Conservation (phyloP, 1,140 invertebrate species). For the Rhagoletis pomonella region DNA sequence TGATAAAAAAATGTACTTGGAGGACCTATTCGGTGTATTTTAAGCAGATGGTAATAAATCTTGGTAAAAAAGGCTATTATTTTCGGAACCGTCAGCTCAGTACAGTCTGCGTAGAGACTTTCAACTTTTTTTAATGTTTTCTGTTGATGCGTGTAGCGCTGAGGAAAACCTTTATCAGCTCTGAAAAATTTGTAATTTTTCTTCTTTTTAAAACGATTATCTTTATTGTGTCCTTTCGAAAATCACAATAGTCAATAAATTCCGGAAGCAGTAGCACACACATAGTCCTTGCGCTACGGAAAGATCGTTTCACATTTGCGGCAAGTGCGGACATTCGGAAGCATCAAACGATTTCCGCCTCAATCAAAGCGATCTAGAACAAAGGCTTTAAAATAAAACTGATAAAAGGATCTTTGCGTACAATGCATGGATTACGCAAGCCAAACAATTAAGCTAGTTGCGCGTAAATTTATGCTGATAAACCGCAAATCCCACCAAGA, state of each 20-base stretch:
- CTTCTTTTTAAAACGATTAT: too few relatives aligned
- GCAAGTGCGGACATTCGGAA: constrained; percentile 6
- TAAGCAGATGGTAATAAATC: too few relatives aligned
- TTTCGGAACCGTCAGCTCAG: too few relatives aligned
- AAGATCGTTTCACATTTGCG: not conserved
- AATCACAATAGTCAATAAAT: not conserved
- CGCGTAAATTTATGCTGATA: not conserved
- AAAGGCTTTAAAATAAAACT: not conserved
- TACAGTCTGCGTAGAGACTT: too few relatives aligned
- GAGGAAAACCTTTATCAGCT: too few relatives aligned
- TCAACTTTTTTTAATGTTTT: too few relatives aligned
- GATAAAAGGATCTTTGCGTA: not conserved
- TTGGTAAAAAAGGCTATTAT: too few relatives aligned
- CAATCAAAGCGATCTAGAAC: constrained; percentile 6
- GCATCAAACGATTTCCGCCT: not conserved
- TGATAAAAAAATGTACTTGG: too few relatives aligned
- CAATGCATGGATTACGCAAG: constrained; percentile 30
- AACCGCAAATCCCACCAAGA: not conserved
- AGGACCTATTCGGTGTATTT: too few relatives aligned
- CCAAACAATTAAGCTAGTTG: not conserved
- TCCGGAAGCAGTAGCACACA: not conserved
- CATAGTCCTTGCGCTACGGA: not conserved
- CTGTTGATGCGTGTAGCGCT: too few relatives aligned
- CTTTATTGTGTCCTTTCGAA: not conserved
- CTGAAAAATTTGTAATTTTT: too few relatives aligned